Evolutionary conservation across 2,113 vertebrate genomes (phyloP).

Genomic region (Semnopithecus entellus): DNA sequence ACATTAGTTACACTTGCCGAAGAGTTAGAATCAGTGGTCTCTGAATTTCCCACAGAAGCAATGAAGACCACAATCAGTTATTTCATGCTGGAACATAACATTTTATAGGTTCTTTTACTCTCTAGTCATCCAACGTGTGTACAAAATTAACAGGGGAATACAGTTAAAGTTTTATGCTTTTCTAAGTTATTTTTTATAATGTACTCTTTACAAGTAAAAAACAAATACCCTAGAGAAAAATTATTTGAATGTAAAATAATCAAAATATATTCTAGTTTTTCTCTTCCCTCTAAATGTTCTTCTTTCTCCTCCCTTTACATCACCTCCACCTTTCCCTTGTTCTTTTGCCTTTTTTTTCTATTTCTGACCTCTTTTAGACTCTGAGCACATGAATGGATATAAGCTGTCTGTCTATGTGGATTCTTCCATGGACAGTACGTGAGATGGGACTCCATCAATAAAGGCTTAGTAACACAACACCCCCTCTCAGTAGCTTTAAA

Average conservation of each 20-base stretch:
- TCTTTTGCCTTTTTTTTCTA: not conserved
- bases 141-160: not conserved
- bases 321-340: not conserved
- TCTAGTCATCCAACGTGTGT: not conserved
- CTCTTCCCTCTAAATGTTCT: not conserved
- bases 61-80: not conserved
- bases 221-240: not conserved
- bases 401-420: not conserved
- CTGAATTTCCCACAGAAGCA: not conserved
- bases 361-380: not conserved
- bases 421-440: not conserved
- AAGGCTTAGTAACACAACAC: not conserved
- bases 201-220: not conserved
- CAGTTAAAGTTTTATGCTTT: not conserved
- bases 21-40: not conserved
- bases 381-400: not conserved
- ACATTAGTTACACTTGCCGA: not conserved
- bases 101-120: not conserved
- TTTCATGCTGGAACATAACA: not conserved
- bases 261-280: not conserved
- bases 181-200: not conserved
- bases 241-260: slow-evolving; percentile 21
- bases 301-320: not conserved
- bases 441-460: not conserved
- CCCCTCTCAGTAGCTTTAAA: not conserved